Base-by-base conservation (phyloP, 2,113 vertebrate species). In the Oreotrochilus melanogaster region DNA sequence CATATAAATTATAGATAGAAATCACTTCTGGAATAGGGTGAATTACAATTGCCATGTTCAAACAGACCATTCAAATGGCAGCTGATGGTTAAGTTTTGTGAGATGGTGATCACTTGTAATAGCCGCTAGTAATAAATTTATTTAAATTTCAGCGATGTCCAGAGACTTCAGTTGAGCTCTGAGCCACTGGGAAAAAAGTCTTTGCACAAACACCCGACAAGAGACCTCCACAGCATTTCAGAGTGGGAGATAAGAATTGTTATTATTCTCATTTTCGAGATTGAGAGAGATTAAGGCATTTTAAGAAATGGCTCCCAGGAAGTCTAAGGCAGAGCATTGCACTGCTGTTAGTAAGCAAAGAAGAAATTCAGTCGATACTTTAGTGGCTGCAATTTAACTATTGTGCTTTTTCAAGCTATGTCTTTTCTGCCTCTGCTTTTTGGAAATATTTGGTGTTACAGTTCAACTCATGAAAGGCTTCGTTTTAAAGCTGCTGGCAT, bases 1-100 rank as follows among this genome's bases (percentile, higher is more conserved):
- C 16, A 10, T 85, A 45, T 95, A 88, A 86, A 92, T 95, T 90
- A 84, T 67, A 90, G 92, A 88, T 88, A 65, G 85, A 66, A 92
- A 86, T 92, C 53, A 19, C 83, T 96, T 78, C 50, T 86, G 82
- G 78, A 96, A 61, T 9, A 61, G 35, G 61, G 51, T 18, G 84
- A 90, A 86, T 94, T 86, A 35, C 79, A 88, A 57, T 78, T 84
- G 86, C 60, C 2, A 0, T 86, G 67, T 93, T 90, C 88, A 89
- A 80, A 73, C 62, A 0, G 0, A 58, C 51, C 74, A 15, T 92
- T 93, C 7, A 6, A 4, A 18, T 19, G 69, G 56, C 72, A 84
- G 76, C 83, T 50, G 79, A 88, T 45, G 82, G 78, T 95, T 62
- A 58, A 84, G 60, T 88, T 96, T 88, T 94, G 89, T 0, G 7